Evolutionary conservation across 1,140 invertebrate genomes (phyloP).

Genomic region (Uloborus diversus): DNA sequence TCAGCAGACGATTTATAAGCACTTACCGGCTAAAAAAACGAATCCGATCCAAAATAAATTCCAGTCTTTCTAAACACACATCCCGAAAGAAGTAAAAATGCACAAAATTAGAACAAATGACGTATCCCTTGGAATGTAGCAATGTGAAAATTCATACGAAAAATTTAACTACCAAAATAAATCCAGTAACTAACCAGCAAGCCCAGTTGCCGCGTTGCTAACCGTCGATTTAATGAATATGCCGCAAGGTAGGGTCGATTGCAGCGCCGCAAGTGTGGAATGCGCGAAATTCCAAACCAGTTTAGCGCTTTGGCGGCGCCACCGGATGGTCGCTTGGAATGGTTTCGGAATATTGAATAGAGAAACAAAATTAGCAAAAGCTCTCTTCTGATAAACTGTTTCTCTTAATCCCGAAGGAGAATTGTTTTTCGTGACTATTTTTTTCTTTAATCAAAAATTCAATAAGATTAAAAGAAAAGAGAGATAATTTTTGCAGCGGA

Average conservation of each 20-base stretch:
- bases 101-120: background rate
- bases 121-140: background rate
- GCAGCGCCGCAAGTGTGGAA: conserved; percentile 38
- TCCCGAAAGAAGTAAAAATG: background rate
- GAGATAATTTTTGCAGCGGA: too few relatives aligned
- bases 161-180: background rate
- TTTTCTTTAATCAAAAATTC: too few relatives aligned
- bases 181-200: background rate
- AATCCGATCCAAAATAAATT: background rate
- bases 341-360: too few relatives aligned
- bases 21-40: background rate
- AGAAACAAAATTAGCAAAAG: too few relatives aligned
- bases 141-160: background rate
- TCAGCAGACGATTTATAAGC: too few relatives aligned
- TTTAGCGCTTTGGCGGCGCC: background rate
- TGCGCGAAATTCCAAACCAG: background rate
- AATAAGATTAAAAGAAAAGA: too few relatives aligned
- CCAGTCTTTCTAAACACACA: background rate
- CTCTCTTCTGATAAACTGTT: too few relatives aligned
- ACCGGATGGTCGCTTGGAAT: too few relatives aligned
- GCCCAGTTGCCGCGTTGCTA: conserved; percentile 40
- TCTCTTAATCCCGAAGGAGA: too few relatives aligned
- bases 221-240: conserved; percentile 47
- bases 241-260: conserved; percentile 47
- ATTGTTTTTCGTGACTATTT: too few relatives aligned